These are phyloP conservation scores for Amphiprion ocellaris DNA, from an alignment of 2,113 vertebrate genomes.

Conservation along the genomic window DNA sequence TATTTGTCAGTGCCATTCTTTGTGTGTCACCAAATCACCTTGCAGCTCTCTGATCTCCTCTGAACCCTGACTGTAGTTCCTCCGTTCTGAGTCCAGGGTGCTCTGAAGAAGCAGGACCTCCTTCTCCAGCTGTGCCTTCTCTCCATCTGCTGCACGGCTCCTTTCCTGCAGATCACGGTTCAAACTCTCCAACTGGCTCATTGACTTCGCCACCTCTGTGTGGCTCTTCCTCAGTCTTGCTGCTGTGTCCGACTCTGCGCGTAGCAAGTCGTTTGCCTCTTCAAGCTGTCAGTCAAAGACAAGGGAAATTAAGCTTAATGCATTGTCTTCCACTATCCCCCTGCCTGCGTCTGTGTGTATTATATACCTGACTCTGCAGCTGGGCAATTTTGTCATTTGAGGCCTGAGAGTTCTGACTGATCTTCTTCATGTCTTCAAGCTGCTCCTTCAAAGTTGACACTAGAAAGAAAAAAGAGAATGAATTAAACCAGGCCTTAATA, in stretches of 20 bases:
- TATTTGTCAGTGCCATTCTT: neutral
- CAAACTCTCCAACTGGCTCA: constrained; percentile 92
- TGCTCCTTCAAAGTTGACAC: constrained; percentile 98
- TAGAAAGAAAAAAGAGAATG: constrained; percentile 72
- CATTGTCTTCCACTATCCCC: neutral
- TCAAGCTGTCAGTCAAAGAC: constrained; percentile 86
- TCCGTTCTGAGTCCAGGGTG: constrained; percentile 92
- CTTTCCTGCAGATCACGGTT: constrained; percentile 96
- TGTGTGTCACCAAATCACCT: constrained; percentile 81
- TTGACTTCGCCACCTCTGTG: constrained; percentile 92
- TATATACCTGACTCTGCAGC: constrained; percentile 94
- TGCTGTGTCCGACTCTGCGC: constrained; percentile 95
- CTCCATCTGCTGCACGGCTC: constrained; percentile 85
- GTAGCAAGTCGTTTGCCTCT: constrained; percentile 95
- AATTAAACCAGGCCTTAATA: neutral
- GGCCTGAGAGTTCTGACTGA: constrained; percentile 94
- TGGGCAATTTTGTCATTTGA: constrained; percentile 94
- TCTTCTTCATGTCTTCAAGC: constrained; percentile 95
- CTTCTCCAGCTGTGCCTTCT: constrained; percentile 90
- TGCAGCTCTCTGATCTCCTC: constrained; percentile 97
- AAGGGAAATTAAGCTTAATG: neutral
- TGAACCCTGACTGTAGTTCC: constrained; percentile 93
- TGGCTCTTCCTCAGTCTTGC: constrained; percentile 94
- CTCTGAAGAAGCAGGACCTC: constrained; percentile 94
- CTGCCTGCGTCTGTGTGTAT: neutral